Evolutionary conservation across 2,888 invertebrate species (phyloP), one percentile per base, ranked within the genome.

Genomic region (Drosophila colorata): DNA sequence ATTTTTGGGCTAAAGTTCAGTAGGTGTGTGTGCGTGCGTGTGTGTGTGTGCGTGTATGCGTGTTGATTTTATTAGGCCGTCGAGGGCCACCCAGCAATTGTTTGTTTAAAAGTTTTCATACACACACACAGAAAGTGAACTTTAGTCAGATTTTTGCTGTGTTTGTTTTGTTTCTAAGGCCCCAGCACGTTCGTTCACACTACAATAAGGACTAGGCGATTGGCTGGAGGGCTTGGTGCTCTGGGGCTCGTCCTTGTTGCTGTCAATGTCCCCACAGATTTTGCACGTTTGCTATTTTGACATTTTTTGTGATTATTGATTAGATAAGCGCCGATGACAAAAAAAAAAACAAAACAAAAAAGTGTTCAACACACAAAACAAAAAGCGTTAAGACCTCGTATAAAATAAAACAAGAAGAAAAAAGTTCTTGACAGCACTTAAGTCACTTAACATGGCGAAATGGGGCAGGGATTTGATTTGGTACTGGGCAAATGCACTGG

Each of bases 221-320:
- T 48, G 28, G 55, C 11, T 8, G 14, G n/a, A 11, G 11, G 4
- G 25, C 18, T 14, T 13, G 11, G 20, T 4, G 11, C 49, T 35
- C 13, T 56, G 52, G 18, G 40, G 46, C 33, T 66, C 48, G 70
- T 66, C 57, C 68, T 69, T 66, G 66, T 71, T 40, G 56, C 61
- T 64, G 69, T 61, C 76, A 66, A 69, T 82, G 82, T 85, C 76
- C 87, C 83, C 60, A 69, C 78, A 67, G 87, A 82, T 76, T 82
- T 85, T 78, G 80, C 84, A 85, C 84, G 85, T 85, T 87, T 85
- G 84, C 78, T 82, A 75, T 78, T 87, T 78, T 82, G 85, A 87
- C 80, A 80, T 80, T 87, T 87, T 70, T 72, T 64, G 66, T 66
- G 84, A 85, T 87, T 85, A 85, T 85, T 85, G 84, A 85, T 85